Conservation (phyloP, 2,113 vertebrate species). For the Oncorhynchus mykiss region DNA sequence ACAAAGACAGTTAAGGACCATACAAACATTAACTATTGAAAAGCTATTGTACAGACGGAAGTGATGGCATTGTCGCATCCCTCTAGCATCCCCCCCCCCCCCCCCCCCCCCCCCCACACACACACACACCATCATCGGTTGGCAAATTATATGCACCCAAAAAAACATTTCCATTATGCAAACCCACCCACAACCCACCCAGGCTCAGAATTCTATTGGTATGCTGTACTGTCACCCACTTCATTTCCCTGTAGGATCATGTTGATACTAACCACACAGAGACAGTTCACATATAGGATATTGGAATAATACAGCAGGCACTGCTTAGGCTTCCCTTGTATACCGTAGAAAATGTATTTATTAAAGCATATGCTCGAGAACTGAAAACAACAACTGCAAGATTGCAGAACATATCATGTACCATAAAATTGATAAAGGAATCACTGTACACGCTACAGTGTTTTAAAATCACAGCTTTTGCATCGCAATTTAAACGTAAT, state of each 20-base stretch:
- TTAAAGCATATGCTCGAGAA: conserved; percentile 73
- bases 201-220: not conserved
- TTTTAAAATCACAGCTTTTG: conserved; percentile 70
- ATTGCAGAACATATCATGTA: conserved; percentile 74
- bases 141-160: not conserved
- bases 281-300: not conserved
- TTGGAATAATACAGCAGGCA: conserved; percentile 50
- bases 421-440: conserved; percentile 74
- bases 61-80: not conserved
- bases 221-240: too few species aligned
- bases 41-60: not conserved
- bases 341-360: conserved; percentile 73
- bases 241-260: not conserved
- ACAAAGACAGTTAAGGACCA: not conserved
- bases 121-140: not conserved
- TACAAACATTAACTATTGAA: not conserved
- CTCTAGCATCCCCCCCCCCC: too few species aligned
- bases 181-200: conserved; percentile 1
- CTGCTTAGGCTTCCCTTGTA: conserved; percentile 46
- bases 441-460: conserved; percentile 70
- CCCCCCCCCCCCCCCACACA: not conserved
- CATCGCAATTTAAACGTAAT: conserved; percentile 59
- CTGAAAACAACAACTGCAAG: conserved; percentile 64
- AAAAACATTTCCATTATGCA: not conserved
- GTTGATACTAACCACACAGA: not conserved